Evolutionary conservation across 1,140 invertebrate species (phyloP), one percentile per base, ranked within the genome.

Genomic region (Cotesia typhae): DNA sequence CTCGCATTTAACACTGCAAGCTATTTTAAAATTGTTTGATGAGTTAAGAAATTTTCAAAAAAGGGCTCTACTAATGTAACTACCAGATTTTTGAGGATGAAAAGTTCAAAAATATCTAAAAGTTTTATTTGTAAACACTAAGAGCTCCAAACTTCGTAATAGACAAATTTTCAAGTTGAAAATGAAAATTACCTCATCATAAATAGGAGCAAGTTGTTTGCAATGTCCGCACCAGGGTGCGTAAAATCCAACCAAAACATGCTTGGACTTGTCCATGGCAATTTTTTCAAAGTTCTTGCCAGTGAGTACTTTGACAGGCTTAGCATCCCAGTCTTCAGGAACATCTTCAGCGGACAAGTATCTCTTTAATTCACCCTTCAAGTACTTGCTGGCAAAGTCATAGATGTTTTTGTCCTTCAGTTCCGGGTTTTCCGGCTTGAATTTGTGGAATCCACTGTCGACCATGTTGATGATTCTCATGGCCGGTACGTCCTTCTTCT

Each of bases 171-270:
- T 9, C 2, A 47, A 47, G 5, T 47, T 28, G 28, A 47, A 47
- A 47, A 9, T 9, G 37, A 70, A 64, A 77, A 76, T 70, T 78
- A 90, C 88, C 76, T 87, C 81, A 75, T 99, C 97, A 87, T 97
- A 99, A 86, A 98, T 98, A 35, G 98, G 98, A 75, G 90, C 94
- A 76, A 99, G 88, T 84, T 98, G 94, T 86, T 99, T 98, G 90
- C 98, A 99, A 84, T 99, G 97, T 73, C 95, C 93, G 84, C 94
- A 96, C 98, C 98, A 99, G 72, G 97, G 96, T 51, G 97, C 97
- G 88, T 98, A 99, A 89, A 99, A 99, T 90, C 99, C 97, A 76
- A 99, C 97, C 72, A 99, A 90, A 53, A 99, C 98, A 82, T 95
- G 92, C 88, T 99, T 99, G 52, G 86, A 89, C 78, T 92, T 92